Conservation (phyloP, 2,797 vertebrate species). For the Rhynchonycteris naso region DNA sequence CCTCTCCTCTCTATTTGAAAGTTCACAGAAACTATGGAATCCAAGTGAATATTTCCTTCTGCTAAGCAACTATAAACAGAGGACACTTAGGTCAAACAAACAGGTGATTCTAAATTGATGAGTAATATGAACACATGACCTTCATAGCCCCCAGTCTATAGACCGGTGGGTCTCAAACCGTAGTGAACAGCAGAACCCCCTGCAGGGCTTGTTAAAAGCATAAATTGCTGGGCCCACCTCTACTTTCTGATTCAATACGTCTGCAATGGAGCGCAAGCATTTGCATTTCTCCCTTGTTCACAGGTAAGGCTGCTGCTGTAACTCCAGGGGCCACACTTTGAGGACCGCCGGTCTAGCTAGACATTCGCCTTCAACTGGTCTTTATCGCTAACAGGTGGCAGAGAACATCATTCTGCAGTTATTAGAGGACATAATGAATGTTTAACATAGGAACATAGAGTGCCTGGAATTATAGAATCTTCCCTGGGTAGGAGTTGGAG, state of each 20-base stretch:
- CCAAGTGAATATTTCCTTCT: not conserved
- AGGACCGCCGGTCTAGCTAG: not conserved
- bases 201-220: not conserved
- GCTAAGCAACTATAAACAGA: not conserved
- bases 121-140: not conserved
- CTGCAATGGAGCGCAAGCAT: not conserved
- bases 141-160: fast-evolving
- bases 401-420: not conserved
- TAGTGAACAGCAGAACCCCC: not conserved
- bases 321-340: not conserved
- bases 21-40: not conserved
- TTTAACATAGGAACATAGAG: not conserved
- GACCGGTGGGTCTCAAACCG: not conserved
- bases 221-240: not conserved
- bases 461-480: not conserved
- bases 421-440: not conserved
- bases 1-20: not conserved
- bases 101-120: not conserved
- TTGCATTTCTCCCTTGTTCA: not conserved
- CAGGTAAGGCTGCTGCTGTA: not conserved
- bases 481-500: not conserved
- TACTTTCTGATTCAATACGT: not conserved
- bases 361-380: not conserved
- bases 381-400: not conserved
- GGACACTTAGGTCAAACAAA: not conserved